Percentiles rank a stretch among this genome's conserved stretches.
Evolutionary conservation across 2,888 invertebrate genomes (phyloP).

Genomic region (Petrolisthes cinctipes): DNA sequence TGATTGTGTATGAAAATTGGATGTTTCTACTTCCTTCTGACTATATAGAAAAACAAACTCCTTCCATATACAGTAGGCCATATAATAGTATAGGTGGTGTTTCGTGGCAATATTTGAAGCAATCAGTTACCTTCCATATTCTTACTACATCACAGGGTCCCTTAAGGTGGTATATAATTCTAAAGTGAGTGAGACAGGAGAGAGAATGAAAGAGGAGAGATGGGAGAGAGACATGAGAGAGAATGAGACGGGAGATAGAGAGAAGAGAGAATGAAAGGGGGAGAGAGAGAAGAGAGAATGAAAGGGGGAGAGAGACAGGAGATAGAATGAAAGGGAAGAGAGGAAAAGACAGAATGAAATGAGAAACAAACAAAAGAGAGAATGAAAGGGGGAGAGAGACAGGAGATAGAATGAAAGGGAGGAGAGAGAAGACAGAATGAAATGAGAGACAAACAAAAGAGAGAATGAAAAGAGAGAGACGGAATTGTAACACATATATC

Average conservation of each 20-base stretch:
- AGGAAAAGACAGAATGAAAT: background rate
- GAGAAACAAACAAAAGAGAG: background rate
- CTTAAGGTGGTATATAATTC: too few relatives aligned
- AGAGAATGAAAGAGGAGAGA: background rate
- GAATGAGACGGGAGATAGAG: background rate
- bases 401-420: background rate
- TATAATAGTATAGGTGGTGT: too few relatives aligned
- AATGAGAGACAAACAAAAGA: background rate
- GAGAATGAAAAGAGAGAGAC: background rate
- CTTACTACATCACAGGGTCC: too few relatives aligned
- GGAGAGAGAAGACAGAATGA: background rate
- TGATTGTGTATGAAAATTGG: too few relatives aligned
- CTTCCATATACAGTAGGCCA: too few relatives aligned
- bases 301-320: background rate
- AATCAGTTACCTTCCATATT: too few relatives aligned
- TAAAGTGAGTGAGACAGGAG: background rate
- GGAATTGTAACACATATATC: too few relatives aligned
- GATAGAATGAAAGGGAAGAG: background rate
- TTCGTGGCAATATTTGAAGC: too few relatives aligned
- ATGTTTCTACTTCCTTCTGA: too few relatives aligned
- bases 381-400: background rate
- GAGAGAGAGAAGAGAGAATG: background rate
- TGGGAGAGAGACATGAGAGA: background rate
- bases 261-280: background rate
- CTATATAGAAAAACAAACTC: too few relatives aligned